Conservation (phyloP, 2,888 invertebrate species). For the Tridacna crocea region DNA sequence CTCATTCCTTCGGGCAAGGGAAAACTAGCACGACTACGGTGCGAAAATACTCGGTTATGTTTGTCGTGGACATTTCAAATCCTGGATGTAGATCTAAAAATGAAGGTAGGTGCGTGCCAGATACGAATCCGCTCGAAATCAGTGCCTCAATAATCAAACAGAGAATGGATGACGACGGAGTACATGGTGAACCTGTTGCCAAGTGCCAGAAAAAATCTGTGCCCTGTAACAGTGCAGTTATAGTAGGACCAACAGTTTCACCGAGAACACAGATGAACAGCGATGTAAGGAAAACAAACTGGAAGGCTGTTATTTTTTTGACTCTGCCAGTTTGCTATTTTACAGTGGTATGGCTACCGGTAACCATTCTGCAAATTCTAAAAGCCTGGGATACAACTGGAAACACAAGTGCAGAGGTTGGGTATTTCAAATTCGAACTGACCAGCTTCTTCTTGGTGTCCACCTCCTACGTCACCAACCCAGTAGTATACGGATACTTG, state of each 20-base stretch:
- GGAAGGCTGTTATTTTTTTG: neutral
- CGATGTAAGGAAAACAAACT: neutral
- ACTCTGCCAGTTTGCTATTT: slow-evolving; percentile 14
- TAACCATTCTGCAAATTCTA: neutral
- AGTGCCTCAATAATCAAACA: neutral
- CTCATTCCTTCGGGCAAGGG: neutral
- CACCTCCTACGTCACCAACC: slow-evolving; percentile 7
- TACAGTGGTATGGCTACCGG: slow-evolving; percentile 8
- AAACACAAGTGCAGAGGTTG: too few species aligned
- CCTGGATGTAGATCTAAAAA: neutral
- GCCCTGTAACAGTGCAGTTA: too few species aligned
- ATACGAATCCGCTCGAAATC: neutral
- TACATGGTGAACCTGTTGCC: neutral
- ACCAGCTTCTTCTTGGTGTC: neutral
- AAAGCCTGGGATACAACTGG: neutral
- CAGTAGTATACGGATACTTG: slow-evolving; percentile 1
- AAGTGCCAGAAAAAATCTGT: neutral
- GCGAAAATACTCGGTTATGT: neutral
- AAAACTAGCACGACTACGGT: neutral
- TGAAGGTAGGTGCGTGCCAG: neutral
- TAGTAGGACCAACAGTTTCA: neutral
- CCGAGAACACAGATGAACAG: neutral
- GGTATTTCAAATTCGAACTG: neutral
- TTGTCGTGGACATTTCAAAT: neutral
- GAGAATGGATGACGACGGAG: neutral